Conservation (phyloP, 2,113 vertebrate species). For the human region GRCh38 chr6:77455501-77456000, state of each 20-base stretch:
- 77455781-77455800: neutral
- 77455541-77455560: slow-evolving; percentile 23
- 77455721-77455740: neutral
- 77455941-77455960: neutral
- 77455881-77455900: neutral
- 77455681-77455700: neutral
- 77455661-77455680: neutral
- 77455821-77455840: neutral
- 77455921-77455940: neutral
- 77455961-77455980: slow-evolving; percentile 1
- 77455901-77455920: neutral
- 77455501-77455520: slow-evolving; percentile 18
- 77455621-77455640: neutral
- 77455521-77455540: neutral
- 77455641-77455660: neutral
- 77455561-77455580: neutral
- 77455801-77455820: neutral
- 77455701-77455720: neutral
- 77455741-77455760: neutral
- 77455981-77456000: neutral
- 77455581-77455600: neutral
- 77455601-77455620: neutral
- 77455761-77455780: neutral
- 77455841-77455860: neutral
- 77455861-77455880: neutral